Evolutionary conservation across 2,113 vertebrate species (phyloP), one percentile per base, ranked within the genome.

Genomic region (Dryoscopus gambensis): DNA sequence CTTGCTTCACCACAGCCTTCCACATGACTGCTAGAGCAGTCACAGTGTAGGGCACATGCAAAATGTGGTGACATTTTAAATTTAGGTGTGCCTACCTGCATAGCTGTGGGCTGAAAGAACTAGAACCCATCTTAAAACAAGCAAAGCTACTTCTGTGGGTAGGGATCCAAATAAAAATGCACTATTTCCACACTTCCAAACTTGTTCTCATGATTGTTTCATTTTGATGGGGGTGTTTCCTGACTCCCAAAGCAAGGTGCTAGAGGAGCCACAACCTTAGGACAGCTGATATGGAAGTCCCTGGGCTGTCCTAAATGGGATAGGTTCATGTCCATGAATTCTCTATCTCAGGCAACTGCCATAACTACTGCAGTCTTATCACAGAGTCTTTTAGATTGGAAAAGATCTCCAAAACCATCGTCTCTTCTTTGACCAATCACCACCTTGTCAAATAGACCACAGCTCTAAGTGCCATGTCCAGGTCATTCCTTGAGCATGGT

Each of bases 21-120:
- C 35, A 56, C 0, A 0, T 3, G 42, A 88, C 33, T 42, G 19
- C 1, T 42, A 30, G 1, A 11, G 77, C 42, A 93, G 19, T 24
- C 30, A 53, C 53, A 49, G 24, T 1, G 1, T 2, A 65, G 53
- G 59, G 22, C 40, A 56, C 35, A 16, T 18, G n/a, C 7, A 78
- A 84, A 64, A 71, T 17, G 10, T 14, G 42, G 28, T 12, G 39
- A 12, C 47, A 25, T 74, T 93, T 86, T 74, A 49, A 49, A 40
- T 75, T 9, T 9, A 56, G 19, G 10, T 33, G 59, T 77, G 31
- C 35, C 82, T 35, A 30, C 37, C 53, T 60, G 23, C 35, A 13
- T 23, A n/a, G 19, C 33, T 68, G 19, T 4, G 13, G 31, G 37
- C 33, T 74, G 53, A 86, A 91, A 52, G 35, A 65, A 30, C 25